Evolutionary conservation across 2,888 invertebrate species (phyloP).

Genomic region (Leucoma salicis): DNA sequence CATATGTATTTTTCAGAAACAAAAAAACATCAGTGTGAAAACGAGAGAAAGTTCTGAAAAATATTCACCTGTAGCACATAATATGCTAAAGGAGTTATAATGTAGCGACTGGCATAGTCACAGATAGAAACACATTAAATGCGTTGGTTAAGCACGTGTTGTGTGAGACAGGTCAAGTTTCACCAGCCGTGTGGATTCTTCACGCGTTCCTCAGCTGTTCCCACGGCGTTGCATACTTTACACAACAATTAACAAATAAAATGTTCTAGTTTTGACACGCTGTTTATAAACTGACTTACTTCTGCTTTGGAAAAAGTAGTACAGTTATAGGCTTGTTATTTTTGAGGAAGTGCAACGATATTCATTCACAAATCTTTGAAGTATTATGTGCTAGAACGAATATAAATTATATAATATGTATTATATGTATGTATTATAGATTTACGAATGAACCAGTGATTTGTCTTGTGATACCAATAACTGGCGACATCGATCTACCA

Average conservation of each 20-base stretch:
- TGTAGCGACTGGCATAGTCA: background rate
- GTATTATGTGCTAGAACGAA: too few relatives aligned
- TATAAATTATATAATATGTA: too few relatives aligned
- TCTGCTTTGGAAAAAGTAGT: background rate
- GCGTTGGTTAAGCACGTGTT: conserved; percentile 29
- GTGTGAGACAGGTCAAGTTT: conserved; percentile 39
- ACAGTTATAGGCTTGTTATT: background rate
- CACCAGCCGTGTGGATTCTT: conserved; percentile 36
- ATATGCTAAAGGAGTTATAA: background rate
- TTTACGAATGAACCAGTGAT: too few relatives aligned
- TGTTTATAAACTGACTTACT: conserved; percentile 13
- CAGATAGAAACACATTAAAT: conserved; percentile 8
- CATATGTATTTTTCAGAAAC: background rate
- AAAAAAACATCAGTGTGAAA: background rate
- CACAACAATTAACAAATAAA: conserved; percentile 31
- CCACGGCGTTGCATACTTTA: conserved; percentile 46
- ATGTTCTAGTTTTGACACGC: conserved; percentile 18
- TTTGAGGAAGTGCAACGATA: too few relatives aligned
- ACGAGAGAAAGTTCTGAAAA: background rate
- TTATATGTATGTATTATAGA: too few relatives aligned
- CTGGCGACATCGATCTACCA: too few relatives aligned
- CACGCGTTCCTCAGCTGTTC: conserved; percentile 38
- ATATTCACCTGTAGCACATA: background rate
- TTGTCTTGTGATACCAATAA: too few relatives aligned
- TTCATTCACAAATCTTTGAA: too few relatives aligned